These are phyloP conservation scores for Amiota mariae DNA, from an alignment of 2,888 invertebrate genomes.

Conservation along the genomic window DNA sequence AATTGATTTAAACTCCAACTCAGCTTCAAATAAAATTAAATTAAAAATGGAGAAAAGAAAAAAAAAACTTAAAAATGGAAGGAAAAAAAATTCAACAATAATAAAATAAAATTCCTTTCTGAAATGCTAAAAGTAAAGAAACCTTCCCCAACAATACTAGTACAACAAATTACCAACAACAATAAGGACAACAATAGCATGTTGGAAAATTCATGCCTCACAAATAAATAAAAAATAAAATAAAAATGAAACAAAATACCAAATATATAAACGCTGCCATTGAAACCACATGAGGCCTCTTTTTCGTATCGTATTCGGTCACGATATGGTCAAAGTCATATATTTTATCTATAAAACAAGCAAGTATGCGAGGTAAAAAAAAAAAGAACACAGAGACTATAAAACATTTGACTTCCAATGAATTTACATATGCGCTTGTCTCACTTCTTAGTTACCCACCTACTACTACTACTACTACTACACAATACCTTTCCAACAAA, in stretches of 20 bases:
- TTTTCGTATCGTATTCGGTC: no score
- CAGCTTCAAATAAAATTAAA: slow-evolving; percentile 45
- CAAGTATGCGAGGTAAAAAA: not conserved
- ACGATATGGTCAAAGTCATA: slow-evolving; percentile 51
- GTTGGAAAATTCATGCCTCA: no score
- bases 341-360: slow-evolving; percentile 49
- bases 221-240: no score
- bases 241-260: no score
- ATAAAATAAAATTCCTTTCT: slow-evolving; percentile 26
- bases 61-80: slow-evolving; percentile 29
- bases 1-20: slow-evolving; percentile 53
- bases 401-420: slow-evolving; percentile 53
- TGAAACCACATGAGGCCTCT: no score
- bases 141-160: no score
- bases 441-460: slow-evolving; percentile 57
- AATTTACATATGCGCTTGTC: slow-evolving; percentile 64
- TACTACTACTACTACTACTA: slow-evolving; percentile 9
- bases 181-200: no score
- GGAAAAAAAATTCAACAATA: slow-evolving; percentile 33
- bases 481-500: no score
- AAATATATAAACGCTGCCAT: no score
- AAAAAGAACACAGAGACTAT: slow-evolving; percentile 25
- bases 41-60: slow-evolving; percentile 19
- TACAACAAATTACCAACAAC: no score
- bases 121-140: no score